These are phyloP conservation scores for Asobara japonica DNA, from an alignment of 1,140 invertebrate genomes.

Conservation along the genomic window DNA sequence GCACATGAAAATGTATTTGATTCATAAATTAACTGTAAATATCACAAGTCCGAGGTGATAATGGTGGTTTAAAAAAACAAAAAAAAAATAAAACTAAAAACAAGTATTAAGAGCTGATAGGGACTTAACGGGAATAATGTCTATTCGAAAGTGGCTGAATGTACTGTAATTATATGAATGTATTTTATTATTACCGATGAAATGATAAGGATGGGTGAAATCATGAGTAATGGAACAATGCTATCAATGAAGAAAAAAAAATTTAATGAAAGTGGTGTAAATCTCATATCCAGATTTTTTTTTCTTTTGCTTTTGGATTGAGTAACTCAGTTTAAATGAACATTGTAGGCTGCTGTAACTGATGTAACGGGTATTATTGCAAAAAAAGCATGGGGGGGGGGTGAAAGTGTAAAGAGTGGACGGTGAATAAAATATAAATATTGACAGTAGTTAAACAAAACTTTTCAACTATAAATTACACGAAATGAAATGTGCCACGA, in stretches of 20 bases:
- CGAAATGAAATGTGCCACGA: constrained; percentile 40
- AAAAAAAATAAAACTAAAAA: constrained; percentile 39
- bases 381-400: no score
- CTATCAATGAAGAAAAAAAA: constrained; percentile 45
- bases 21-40: constrained; percentile 37
- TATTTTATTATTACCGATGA: constrained; percentile 60
- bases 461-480: constrained; percentile 18
- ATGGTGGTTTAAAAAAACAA: constrained; percentile 30
- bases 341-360: constrained; percentile 6
- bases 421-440: constrained; percentile 7
- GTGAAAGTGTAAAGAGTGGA: constrained; percentile 4
- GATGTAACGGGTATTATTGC: constrained; percentile 25
- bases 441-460: background rate
- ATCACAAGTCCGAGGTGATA: constrained; percentile 29
- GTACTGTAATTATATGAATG: constrained; percentile 58
- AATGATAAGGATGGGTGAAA: constrained; percentile 29
- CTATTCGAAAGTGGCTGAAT: constrained; percentile 22
- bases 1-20: background rate
- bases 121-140: constrained; percentile 20
- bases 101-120: constrained; percentile 19
- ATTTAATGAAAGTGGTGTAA: constrained; percentile 30
- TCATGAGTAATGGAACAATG: constrained; percentile 27
- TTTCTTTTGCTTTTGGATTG: background rate
- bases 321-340: constrained; percentile 14
- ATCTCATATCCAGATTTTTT: background rate